Conservation (phyloP, 2,888 invertebrate species). For the Coremacera marginata region DNA sequence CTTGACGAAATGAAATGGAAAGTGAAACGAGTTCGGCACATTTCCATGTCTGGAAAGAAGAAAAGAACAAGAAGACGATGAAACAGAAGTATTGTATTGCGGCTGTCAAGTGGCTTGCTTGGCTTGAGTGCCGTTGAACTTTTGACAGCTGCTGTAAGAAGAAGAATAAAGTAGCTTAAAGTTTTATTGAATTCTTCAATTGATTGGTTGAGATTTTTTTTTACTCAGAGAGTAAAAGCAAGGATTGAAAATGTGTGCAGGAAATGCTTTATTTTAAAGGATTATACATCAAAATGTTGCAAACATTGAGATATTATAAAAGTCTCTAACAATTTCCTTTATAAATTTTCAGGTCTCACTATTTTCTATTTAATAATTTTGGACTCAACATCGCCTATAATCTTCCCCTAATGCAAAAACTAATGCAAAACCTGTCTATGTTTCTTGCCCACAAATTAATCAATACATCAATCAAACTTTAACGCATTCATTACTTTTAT, state of each 20-base stretch:
- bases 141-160: constrained; percentile 23
- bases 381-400: no score
- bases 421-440: background rate
- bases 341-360: no score
- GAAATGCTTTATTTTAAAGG: constrained; percentile 39
- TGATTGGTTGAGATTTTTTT: background rate
- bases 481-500: background rate
- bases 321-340: background rate
- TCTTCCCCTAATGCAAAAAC: no score
- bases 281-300: constrained; percentile 24
- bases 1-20: constrained; percentile 4
- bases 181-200: background rate
- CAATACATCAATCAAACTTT: constrained; percentile 21
- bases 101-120: background rate
- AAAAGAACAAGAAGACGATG: background rate
- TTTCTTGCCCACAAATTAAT: constrained; percentile 1
- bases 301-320: background rate
- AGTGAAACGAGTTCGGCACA: constrained; percentile 18
- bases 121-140: constrained; percentile 15
- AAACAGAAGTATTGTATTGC: background rate
- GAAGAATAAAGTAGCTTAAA: background rate
- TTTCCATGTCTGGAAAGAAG: background rate
- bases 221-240: background rate
- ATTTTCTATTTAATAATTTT: no score
- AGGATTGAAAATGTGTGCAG: background rate